Base-by-base conservation (phyloP, 2,888 invertebrate species). In the Poecilobothrus nobilitatus region DNA sequence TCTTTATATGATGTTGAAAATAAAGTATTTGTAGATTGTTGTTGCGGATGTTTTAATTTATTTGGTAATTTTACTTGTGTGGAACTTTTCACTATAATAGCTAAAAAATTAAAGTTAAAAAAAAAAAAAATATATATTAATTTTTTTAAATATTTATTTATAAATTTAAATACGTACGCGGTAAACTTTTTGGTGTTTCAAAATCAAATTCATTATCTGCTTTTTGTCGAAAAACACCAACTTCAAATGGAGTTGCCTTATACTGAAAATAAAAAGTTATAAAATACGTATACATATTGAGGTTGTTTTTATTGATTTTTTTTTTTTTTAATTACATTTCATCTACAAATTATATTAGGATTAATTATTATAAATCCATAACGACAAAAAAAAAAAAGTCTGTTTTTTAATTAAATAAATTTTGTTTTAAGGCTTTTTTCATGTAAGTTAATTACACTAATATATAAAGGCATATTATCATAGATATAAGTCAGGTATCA, bases 151-250 rank as follows among this genome's bases (percentile, higher is more conserved):
- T 63, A 12, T 21, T 21, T 66, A 18, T 21, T 41, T 53, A 5
- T 41, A 41, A 41, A 12, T 5, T 41, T 41, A 5, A 1, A 12
- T 70, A 72, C 74, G 74, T 73, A 79, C 79, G 77, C 73, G 79
- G 77, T 72, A 79, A 72, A 68, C 73, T 73, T 69, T 76, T 75
- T 61, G 80, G 76, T 53, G 75, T 73, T 71, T 75, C 74, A 67
- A 76, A 75, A 69, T 77, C 75, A 44, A 76, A 70, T 65, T 74
- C 77, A 73, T 79, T 77, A 69, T 80, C 79, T 71, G 75, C 73
- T 66, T 75, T 77, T 68, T 76, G 77, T 15, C 78, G 78, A 73
- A 80, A 81, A 41, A 80, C 75, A 62, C 81, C 81, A 70, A 79
- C 77, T 1, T 67, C 74, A 68, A 76, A 75, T 37, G 74, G 76